Evolutionary conservation across 2,797 vertebrate species (phyloP).

Genomic region (Phyllotis vaccarum): DNA sequence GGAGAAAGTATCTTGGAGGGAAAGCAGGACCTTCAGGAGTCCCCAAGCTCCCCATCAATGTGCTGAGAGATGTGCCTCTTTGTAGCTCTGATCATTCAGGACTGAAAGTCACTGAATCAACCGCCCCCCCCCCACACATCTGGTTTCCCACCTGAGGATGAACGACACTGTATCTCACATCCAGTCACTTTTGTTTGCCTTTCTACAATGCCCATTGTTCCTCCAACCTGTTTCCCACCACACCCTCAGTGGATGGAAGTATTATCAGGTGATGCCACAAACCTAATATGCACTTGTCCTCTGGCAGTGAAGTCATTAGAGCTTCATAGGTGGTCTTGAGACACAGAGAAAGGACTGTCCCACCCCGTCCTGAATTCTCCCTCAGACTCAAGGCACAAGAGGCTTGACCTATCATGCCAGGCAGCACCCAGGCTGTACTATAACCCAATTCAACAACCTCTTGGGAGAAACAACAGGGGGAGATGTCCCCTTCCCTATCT

Average conservation of each 20-base stretch:
- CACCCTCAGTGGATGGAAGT: conserved; percentile 36
- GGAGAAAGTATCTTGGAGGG: background rate
- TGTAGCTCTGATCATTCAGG: background rate
- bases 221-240: conserved; percentile 24
- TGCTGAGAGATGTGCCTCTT: background rate
- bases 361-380: background rate
- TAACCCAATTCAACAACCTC: background rate
- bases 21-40: background rate
- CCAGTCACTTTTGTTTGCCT: background rate
- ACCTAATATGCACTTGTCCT: background rate
- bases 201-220: background rate
- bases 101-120: background rate
- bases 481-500: background rate
- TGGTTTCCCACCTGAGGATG: background rate
- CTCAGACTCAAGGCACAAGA: background rate
- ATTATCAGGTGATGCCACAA: background rate
- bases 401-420: background rate
- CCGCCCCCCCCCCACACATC: background rate
- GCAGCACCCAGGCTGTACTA: background rate
- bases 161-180: background rate
- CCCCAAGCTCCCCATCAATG: background rate
- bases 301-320: background rate
- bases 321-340: background rate
- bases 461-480: background rate
- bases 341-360: background rate